Evolutionary conservation across 2,888 invertebrate species (phyloP).

Genomic region (Cosmorhoe ocellata): DNA sequence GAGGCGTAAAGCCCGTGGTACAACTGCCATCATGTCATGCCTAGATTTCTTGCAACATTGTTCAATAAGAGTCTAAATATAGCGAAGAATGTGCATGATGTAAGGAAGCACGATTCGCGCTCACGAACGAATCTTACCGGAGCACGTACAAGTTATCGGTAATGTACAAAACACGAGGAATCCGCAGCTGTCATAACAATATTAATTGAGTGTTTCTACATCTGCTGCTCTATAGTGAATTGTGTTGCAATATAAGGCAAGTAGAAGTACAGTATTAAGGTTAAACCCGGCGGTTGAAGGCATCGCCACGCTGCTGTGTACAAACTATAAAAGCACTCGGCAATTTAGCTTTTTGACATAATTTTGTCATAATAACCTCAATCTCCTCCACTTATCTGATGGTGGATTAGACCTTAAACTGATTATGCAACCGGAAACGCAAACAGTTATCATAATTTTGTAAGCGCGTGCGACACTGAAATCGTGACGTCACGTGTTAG

Average conservation of each 20-base stretch:
- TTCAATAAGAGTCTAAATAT: conserved; percentile 34
- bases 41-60: conserved; percentile 34
- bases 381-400: neutral
- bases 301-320: neutral
- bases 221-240: conserved; percentile 4
- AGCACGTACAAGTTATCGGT: conserved; percentile 30
- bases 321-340: conserved; percentile 1
- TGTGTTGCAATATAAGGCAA: too few relatives aligned
- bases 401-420: neutral
- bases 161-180: conserved; percentile 28
- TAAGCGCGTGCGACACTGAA: conserved; percentile 66
- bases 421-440: conserved; percentile 61
- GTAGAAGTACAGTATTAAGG: conserved; percentile 15
- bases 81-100: conserved; percentile 38
- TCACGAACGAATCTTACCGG: conserved; percentile 34
- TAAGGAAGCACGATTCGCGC: conserved; percentile 34
- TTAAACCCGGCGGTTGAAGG: conserved; percentile 15
- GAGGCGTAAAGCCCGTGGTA: conserved; percentile 27
- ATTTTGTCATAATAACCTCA: too few relatives aligned
- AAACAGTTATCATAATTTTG: conserved; percentile 65
- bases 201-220: conserved; percentile 30
- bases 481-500: conserved; percentile 76
- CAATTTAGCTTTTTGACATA: neutral
- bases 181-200: conserved; percentile 30
- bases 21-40: conserved; percentile 22